Evolutionary conservation across 64 coral and sea anemone genomes (phyloP), one percentile per base, ranked within the genome.

Genomic region (Anthopleura sola): DNA sequence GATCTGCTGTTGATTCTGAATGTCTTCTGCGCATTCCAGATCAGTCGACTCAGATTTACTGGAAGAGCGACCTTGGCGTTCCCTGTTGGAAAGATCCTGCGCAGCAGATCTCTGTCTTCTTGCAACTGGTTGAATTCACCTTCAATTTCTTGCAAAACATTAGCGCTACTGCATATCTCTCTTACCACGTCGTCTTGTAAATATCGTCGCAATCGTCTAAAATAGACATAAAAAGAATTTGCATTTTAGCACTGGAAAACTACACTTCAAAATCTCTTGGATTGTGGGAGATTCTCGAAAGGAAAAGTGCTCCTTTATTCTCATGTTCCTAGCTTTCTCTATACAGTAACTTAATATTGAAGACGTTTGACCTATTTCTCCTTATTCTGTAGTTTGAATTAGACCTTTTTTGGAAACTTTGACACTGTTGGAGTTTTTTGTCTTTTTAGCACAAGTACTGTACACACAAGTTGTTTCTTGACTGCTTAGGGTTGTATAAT

Each of bases 1-100:
- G 87, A 46, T 86, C 97, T 86, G 68, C 90, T 99, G 17, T 84
- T 99, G 20, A 99, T 89, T 51, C 93, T 93, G 55, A 99, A 99
- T 1, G 93, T 99, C 56, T 99, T 99, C 39, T 92, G 97, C 77
- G 97, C 97, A 86, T 99, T 99, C 97, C 97, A 99, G 71, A 99
- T 99, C 39, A 99, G 84, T 49, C 97, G 78, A 66, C 93, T 80
- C 48, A 99, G 86, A 75, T 99, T 99, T 28, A 99, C 97, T 49
- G 97, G 97, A n/a, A 99, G 87, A 15, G 97, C 93, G 24, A 99
- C 97, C 60, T 90, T 99, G n/a, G 91, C 90, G 49, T 95, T 99
- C n/a, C 97, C 97, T 51, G 97, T 90, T 9, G 97, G 97, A 48
- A 94, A 90, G 33, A 99, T 90, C 29, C 85, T 92, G 2, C 97